Evolutionary conservation across 2,797 vertebrate genomes (phyloP), one percentile per base, ranked within the genome.

Genomic region (Propithecus perrieri): DNA sequence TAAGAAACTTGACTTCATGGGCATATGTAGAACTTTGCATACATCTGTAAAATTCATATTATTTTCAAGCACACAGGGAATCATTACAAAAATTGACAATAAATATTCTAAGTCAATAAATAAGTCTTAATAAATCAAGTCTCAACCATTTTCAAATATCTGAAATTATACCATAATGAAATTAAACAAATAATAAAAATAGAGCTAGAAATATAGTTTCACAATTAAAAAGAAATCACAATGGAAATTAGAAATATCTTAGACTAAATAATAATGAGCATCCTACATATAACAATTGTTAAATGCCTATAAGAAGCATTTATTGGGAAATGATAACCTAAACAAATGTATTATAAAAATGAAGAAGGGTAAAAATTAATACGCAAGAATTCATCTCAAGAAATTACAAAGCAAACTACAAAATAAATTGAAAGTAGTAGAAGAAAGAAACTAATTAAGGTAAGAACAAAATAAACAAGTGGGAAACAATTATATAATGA

Each of bases 21-120:
- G 55, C 15, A 28, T 67, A n/a, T 67, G 46, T 20, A 41, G 30
- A 86, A 46, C 53, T 2, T 78, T 80, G 79, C 33, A n/a, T 67
- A 46, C 4, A 78, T 14, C 41, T 86, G 20, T 14, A 95, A 75
- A 84, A 69, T 41, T 59, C 4, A 69, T 4, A 46, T 46, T 41
- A 46, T 97, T 96, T 96, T 92, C 22, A 94, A 85, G 55, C n/a
- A 79, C 28, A 71, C 15, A 17, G 41, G 8, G 28, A 55, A 38
- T 9, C 81, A 12, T 81, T 85, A 85, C 8, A 93, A 88, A 88
- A 80, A 63, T 65, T 57, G 28, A 48, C 6, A 0, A 0, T 15
- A 65, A 0, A 0, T 18, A 65, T 26, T 24, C 11, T 83, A 41
- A 80, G 11, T 83, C 24, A 85, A 15, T 76, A 38, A 30, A 26